These are phyloP conservation scores for Guaruba guarouba DNA, from an alignment of 2,113 vertebrate genomes.

Conservation along the genomic window DNA sequence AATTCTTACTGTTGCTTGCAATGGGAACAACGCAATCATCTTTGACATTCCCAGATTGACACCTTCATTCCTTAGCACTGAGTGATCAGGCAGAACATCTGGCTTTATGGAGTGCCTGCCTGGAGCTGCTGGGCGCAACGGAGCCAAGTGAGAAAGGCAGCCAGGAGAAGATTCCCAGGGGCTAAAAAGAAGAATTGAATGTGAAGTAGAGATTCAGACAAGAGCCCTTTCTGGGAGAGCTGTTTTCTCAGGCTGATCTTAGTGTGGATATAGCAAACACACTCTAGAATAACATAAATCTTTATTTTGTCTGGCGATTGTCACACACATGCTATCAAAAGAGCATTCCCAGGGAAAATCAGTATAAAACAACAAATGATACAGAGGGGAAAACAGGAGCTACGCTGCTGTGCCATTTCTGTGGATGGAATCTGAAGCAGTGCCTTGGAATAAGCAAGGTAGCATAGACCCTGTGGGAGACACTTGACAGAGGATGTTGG, in stretches of 20 bases:
- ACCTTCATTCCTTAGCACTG: background rate
- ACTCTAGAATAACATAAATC: conserved; percentile 25
- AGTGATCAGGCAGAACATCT: background rate
- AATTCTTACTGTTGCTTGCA: accelerated
- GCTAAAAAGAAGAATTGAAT: background rate
- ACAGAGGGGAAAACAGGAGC: background rate
- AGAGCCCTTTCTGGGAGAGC: background rate
- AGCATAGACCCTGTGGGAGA: background rate
- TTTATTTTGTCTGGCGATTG: conserved; percentile 23
- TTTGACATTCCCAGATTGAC: background rate
- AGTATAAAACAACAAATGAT: conserved; percentile 31
- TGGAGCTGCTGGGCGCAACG: background rate
- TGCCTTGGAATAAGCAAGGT: background rate
- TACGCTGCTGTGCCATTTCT: accelerated
- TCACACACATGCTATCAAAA: conserved; percentile 5
- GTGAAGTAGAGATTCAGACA: background rate
- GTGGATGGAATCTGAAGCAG: background rate
- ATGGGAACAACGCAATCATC: background rate
- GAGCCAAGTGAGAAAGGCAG: background rate
- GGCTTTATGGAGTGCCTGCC: background rate
- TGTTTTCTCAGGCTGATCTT: background rate
- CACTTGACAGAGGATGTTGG: background rate
- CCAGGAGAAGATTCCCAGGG: background rate
- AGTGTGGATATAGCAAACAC: background rate
- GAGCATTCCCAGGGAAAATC: background rate